Conservation (phyloP, 2,888 invertebrate genomes). For the Agrochola circellaris region DNA sequence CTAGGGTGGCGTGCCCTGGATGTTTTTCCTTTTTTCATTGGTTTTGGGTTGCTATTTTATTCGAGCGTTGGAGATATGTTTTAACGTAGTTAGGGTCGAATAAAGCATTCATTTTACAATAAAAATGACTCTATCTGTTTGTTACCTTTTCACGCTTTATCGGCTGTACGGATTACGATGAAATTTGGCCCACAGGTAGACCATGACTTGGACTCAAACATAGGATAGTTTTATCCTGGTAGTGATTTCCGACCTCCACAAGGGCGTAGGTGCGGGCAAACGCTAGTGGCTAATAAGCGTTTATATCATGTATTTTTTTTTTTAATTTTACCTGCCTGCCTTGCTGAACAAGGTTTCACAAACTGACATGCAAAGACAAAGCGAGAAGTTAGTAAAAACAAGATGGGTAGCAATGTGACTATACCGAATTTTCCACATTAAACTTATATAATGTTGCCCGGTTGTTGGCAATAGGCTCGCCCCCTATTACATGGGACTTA, state of each 20-base stretch:
- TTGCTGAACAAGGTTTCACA: neutral
- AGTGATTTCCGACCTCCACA: neutral
- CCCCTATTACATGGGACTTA: no score
- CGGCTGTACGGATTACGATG: neutral
- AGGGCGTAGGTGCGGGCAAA: neutral
- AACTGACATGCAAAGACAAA: neutral
- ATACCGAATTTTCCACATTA: no score
- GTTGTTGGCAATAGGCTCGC: no score
- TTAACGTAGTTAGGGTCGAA: neutral
- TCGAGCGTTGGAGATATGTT: neutral
- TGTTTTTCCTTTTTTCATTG: neutral
- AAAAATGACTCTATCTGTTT: neutral
- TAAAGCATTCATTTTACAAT: neutral
- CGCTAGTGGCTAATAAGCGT: neutral
- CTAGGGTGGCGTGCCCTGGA: slow-evolving; percentile 5
- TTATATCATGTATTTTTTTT: neutral
- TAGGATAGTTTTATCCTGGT: neutral
- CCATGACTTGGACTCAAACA: neutral
- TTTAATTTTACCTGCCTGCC: neutral
- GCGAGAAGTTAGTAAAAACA: neutral
- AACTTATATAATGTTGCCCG: no score
- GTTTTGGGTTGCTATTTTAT: neutral
- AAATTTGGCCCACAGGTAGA: neutral
- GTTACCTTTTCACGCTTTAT: neutral
- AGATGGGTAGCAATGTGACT: no score